phyloP scores from a whole-genome alignment of 2,888 invertebrate genomes.

The Drosophila cognata region DNA sequence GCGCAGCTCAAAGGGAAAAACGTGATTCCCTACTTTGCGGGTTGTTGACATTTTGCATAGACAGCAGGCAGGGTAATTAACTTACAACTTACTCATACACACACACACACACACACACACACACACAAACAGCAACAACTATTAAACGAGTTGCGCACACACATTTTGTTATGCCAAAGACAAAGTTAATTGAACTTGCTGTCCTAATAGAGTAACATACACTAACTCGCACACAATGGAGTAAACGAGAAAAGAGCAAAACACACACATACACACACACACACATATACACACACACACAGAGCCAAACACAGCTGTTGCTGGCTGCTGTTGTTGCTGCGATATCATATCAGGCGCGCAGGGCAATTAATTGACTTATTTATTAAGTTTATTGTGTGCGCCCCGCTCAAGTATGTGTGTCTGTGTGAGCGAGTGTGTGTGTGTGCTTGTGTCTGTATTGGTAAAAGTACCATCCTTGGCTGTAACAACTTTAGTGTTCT shows the following conservation, averaged over 20 bases:
- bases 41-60: constrained; percentile 7
- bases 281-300: not conserved
- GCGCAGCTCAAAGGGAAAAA: constrained; percentile 4
- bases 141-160: constrained; percentile 70
- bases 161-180: constrained; percentile 72
- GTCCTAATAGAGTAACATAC: constrained; percentile 55
- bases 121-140: constrained; percentile 39
- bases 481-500: constrained; percentile 76
- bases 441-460: constrained; percentile 24
- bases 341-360: constrained; percentile 67
- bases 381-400: constrained; percentile 79
- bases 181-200: constrained; percentile 78
- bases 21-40: constrained; percentile 18
- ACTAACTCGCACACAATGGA: constrained; percentile 19
- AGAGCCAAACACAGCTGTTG: constrained; percentile 40
- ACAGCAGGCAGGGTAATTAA: constrained; percentile 36
- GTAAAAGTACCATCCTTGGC: constrained; percentile 56
- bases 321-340: constrained; percentile 47
- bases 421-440: constrained; percentile 7
- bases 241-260: constrained; percentile 5
- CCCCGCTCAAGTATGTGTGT: constrained; percentile 25
- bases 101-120: not conserved
- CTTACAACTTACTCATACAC: constrained; percentile 29
- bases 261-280: constrained; percentile 1
- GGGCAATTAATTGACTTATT: constrained; percentile 79